Percentiles rank a stretch among this genome's conserved stretches.
Conservation (phyloP, 2,888 invertebrate genomes). For the Hypselothyrea guttata region DNA sequence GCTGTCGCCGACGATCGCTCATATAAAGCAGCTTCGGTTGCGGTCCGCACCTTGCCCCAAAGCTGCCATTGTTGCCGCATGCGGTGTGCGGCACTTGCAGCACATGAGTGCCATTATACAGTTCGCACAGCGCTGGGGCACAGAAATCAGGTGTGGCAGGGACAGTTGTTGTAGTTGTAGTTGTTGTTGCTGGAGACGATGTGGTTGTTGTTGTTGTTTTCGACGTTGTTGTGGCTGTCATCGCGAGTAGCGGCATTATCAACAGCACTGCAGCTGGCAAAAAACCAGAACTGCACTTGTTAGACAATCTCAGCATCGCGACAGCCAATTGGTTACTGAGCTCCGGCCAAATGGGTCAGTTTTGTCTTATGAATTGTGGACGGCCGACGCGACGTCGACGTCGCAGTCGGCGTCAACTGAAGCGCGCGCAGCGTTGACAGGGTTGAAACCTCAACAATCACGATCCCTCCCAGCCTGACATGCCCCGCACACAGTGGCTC, state of each 20-base stretch:
- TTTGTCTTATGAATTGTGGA: conserved; percentile 53
- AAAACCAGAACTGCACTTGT: conserved; percentile 35
- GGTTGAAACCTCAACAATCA: conserved; percentile 6
- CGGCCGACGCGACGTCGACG: conserved; percentile 10
- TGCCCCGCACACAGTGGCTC: not conserved
- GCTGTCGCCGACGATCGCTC: conserved; percentile 75
- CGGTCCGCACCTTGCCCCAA: conserved; percentile 62
- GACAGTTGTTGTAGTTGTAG: not conserved
- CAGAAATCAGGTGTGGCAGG: conserved; percentile 58
- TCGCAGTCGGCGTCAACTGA: conserved; percentile 7
- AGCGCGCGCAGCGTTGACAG: not conserved
- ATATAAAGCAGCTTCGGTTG: conserved; percentile 71
- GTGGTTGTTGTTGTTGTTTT: not conserved
- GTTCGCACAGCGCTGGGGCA: conserved; percentile 67
- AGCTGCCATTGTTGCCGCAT: conserved; percentile 73
- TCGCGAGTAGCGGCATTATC: conserved; percentile 3
- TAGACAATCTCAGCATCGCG: conserved; percentile 42
- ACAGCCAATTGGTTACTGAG: conserved; percentile 46
- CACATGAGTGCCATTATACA: conserved; percentile 78
- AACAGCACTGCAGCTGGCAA: conserved; percentile 46
- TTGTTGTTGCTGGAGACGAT: not conserved
- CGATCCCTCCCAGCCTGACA: conserved; percentile 10
- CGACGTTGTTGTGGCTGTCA: not conserved
- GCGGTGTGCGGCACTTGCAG: conserved; percentile 70
- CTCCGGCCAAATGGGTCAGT: conserved; percentile 17